phyloP scores from a whole-genome alignment of 2,797 vertebrate genomes.

The Pseudochromis fuscus region DNA sequence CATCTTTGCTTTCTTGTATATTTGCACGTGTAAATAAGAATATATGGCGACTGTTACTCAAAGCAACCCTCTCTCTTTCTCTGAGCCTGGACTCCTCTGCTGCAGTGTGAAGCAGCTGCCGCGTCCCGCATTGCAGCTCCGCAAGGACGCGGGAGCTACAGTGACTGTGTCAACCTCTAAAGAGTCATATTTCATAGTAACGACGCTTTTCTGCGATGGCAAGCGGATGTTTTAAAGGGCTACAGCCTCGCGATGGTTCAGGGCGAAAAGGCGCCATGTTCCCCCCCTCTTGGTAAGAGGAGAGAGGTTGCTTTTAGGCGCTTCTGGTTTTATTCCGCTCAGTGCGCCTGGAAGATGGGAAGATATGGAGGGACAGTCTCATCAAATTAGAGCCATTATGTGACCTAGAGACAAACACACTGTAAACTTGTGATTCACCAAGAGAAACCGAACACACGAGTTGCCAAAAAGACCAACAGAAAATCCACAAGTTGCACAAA shows the following conservation, averaged over 20 bases:
- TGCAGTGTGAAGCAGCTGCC: constrained; percentile 72
- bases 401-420: constrained; percentile 1
- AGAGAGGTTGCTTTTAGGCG: constrained; percentile 10
- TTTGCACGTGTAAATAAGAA: constrained; percentile 8
- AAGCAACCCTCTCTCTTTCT: background rate
- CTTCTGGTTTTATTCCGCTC: constrained; percentile 20
- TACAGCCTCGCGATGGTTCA: constrained; percentile 1
- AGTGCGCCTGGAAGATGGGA: constrained; percentile 20
- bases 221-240: constrained; percentile 31
- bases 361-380: background rate
- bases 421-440: background rate
- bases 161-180: constrained; percentile 54
- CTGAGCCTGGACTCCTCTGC: constrained; percentile 36
- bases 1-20: constrained; percentile 6
- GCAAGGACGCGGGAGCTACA: constrained; percentile 70
- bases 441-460: constrained; percentile 18
- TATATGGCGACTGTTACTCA: constrained; percentile 1
- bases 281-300: background rate
- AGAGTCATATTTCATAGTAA: constrained; percentile 66
- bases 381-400: constrained; percentile 14
- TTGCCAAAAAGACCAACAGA: constrained; percentile 5
- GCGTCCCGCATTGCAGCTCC: constrained; percentile 85
- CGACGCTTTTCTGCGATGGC: constrained; percentile 28
- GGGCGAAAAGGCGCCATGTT: constrained; percentile 60
- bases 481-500: constrained; percentile 61